Base-by-base conservation (phyloP, 1,140 invertebrate genomes). In the Drosophila nannoptera region DNA sequence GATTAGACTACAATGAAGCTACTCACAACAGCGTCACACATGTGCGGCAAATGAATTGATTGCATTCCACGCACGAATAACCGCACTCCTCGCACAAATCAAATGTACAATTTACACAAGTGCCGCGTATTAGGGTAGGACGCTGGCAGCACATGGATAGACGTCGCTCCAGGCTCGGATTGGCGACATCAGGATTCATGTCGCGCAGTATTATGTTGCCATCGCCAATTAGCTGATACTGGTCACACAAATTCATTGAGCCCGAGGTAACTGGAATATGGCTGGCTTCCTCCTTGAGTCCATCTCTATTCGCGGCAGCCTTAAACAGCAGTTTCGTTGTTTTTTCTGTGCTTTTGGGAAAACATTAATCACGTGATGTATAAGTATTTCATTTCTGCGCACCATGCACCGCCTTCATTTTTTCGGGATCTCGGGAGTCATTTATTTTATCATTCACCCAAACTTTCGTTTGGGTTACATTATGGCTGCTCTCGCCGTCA, bases 11-110 rank as follows among this genome's bases (percentile, higher is more conserved):
- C 7, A 40, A n/a, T 40, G n/a, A 40, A n/a, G 38, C 6, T 11
- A 88, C 87, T 81, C 46, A 88, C 87, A 88, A 88, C 12, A 88
- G n/a, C 1, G 73, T 73, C 0, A 88, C 83, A 49, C 87, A 88
- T 6, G 74, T 70, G 43, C 71, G 77, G 49, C 87, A 88, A 5
- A 88, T 68, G 12, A 87, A 88, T 0, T 70, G 9, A 0, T 6
- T 53, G 61, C 87, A 88, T 7, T 88, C 87, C 6, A 48, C 33
- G 38, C 87, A 88, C 2, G 87, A 88, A 31, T 76, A 87, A 4
- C 87, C 87, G 33, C 87, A 88, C 11, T 84, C 82, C 36, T 88
- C 87, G 46, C 87, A 88, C 31, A 88, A 54, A 4, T 72, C 64
- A 35, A 75, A 75, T 2, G 52, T 52, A 58, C 87, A 88, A 42